phyloP scores from a whole-genome alignment of 2,797 vertebrate species.

The Columba guinea region DNA sequence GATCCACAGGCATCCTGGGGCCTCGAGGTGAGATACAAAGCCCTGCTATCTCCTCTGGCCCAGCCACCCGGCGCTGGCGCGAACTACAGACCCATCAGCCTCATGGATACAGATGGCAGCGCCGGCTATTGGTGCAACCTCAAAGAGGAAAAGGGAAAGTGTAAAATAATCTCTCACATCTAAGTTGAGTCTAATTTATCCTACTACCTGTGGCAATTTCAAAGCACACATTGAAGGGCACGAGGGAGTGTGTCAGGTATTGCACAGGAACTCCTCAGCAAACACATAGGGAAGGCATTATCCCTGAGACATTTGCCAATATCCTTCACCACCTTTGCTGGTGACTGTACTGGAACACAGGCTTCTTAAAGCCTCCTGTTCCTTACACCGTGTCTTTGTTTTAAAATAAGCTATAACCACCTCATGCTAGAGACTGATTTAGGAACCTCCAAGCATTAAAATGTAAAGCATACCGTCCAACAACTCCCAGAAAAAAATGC shows the following conservation, averaged over 20 bases:
- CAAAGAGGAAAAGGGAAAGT: background rate
- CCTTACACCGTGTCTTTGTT: background rate
- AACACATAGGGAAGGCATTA: background rate
- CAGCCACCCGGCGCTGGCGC: background rate
- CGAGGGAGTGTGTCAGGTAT: background rate
- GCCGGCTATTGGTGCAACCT: background rate
- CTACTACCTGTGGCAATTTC: background rate
- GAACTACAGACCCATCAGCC: background rate
- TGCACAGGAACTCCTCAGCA: background rate
- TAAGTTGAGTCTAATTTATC: background rate
- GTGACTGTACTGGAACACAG: background rate
- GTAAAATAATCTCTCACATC: constrained; percentile 13
- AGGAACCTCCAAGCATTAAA: background rate
- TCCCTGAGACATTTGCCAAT: background rate
- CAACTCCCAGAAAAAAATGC: background rate
- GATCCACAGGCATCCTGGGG: background rate
- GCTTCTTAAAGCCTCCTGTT: background rate
- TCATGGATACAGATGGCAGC: background rate
- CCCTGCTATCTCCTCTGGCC: background rate
- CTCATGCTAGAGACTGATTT: background rate
- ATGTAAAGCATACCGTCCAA: background rate
- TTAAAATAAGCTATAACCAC: background rate
- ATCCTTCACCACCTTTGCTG: background rate
- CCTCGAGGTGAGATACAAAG: background rate
- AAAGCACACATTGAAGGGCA: background rate